These are phyloP conservation scores for Cactoblastis cactorum DNA, from an alignment of 2,888 invertebrate genomes.

Conservation along the genomic window DNA sequence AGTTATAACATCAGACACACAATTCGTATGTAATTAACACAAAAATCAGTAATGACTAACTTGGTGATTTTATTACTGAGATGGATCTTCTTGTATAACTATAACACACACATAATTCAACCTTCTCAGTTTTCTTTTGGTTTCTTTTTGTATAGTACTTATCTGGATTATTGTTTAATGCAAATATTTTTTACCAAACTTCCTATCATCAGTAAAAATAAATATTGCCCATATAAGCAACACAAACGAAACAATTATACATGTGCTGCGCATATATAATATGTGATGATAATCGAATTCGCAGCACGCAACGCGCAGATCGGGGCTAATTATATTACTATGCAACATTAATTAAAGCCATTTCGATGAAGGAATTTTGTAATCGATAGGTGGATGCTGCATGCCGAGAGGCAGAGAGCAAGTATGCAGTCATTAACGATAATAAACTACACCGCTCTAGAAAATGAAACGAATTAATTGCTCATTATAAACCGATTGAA, in stretches of 20 bases:
- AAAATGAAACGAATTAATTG: constrained; percentile 7
- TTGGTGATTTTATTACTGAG: too few species aligned
- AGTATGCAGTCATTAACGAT: constrained; percentile 6
- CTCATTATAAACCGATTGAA: background rate
- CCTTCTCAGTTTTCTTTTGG: too few species aligned
- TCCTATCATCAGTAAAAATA: background rate
- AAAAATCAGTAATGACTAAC: too few species aligned
- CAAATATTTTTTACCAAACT: too few species aligned
- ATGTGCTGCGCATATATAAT: too few species aligned
- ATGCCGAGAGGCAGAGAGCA: background rate
- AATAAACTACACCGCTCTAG: background rate
- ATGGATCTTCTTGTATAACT: too few species aligned
- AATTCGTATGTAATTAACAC: too few species aligned
- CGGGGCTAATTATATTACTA: constrained; percentile 12
- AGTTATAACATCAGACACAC: too few species aligned
- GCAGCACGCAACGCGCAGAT: constrained; percentile 8
- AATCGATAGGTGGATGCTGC: constrained; percentile 14
- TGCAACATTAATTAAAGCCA: constrained; percentile 11
- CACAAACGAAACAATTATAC: background rate
- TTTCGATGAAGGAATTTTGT: constrained; percentile 15
- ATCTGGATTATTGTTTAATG: too few species aligned
- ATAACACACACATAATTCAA: too few species aligned
- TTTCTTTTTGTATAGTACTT: too few species aligned
- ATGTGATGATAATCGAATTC: constrained; percentile 14
- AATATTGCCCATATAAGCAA: background rate